A percentile compares a stretch with the other conserved stretches of the same genome.
These are phyloP conservation scores for Homalodisca vitripennis DNA, from an alignment of 1,140 invertebrate genomes.

Conservation along the genomic window DNA sequence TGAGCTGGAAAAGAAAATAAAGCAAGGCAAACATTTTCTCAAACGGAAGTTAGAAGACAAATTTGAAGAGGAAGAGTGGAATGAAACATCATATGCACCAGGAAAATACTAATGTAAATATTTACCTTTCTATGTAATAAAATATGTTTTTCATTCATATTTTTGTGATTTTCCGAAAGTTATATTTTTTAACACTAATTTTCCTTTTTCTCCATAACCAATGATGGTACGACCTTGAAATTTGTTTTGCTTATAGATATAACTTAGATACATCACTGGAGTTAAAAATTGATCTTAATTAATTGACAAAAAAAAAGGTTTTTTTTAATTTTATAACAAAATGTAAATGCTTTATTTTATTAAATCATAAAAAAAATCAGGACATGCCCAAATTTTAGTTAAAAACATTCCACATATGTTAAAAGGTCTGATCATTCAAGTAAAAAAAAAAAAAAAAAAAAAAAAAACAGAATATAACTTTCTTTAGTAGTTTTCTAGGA, in stretches of 20 bases:
- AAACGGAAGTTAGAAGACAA: conserved; percentile 1
- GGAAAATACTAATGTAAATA: neutral
- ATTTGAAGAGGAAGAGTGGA: neutral
- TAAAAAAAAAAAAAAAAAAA: too few species aligned
- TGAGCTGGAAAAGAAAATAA: neutral
- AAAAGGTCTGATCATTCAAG: neutral
- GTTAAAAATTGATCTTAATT: too few species aligned
- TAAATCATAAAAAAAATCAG: neutral
- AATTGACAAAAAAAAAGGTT: neutral
- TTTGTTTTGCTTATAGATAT: neutral
- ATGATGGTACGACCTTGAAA: neutral
- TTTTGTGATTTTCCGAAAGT: neutral
- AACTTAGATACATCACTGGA: neutral
- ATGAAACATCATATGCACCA: neutral
- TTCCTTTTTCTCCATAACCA: neutral
- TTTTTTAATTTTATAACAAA: conserved; percentile 2
- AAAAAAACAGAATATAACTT: neutral
- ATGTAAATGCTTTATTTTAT: neutral
- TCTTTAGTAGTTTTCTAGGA: neutral
- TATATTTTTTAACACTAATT: neutral
- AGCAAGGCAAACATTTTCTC: neutral
- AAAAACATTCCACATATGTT: conserved; percentile 13
- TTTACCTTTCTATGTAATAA: neutral
- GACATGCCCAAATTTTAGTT: neutral
- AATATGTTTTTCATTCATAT: conserved; percentile 1